Evolutionary conservation across 2,113 vertebrate species (phyloP).

Genomic region (Pseudorhombus dupliciocellatus): DNA sequence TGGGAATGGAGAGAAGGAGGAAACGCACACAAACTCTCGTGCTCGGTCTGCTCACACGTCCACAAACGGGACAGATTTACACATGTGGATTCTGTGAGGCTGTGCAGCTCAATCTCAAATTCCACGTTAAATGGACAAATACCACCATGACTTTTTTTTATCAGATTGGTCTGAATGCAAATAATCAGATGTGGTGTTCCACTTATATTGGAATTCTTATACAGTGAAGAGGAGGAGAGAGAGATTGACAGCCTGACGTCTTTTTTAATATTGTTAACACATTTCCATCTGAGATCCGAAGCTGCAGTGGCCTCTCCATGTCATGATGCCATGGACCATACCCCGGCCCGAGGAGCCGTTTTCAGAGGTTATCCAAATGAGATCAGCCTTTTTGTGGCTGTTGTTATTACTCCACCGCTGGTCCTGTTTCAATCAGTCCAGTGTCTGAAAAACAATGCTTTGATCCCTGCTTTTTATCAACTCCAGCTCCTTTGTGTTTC

Average conservation of each 20-base stretch:
- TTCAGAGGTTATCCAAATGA: constrained; percentile 69
- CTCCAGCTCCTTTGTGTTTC: constrained; percentile 81
- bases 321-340: constrained; percentile 22
- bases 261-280: constrained; percentile 20
- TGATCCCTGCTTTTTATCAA: constrained; percentile 82
- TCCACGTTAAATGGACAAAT: background rate
- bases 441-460: constrained; percentile 71
- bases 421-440: constrained; percentile 73
- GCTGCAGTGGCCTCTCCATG: constrained; percentile 12
- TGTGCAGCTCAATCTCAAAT: background rate
- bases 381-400: constrained; percentile 66
- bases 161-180: background rate
- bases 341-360: constrained; percentile 31
- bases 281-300: constrained; percentile 36
- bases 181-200: background rate
- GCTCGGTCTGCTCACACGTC: constrained; percentile 32
- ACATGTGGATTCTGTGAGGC: background rate
- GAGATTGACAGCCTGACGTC: constrained; percentile 5
- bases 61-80: constrained; percentile 16
- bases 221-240: background rate
- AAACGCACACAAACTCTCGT: constrained; percentile 23
- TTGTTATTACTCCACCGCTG: constrained; percentile 72
- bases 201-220: background rate
- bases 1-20: constrained; percentile 33
- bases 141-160: constrained; percentile 30